phyloP scores from a whole-genome alignment of 1,140 invertebrate species.

The Lerema accius region DNA sequence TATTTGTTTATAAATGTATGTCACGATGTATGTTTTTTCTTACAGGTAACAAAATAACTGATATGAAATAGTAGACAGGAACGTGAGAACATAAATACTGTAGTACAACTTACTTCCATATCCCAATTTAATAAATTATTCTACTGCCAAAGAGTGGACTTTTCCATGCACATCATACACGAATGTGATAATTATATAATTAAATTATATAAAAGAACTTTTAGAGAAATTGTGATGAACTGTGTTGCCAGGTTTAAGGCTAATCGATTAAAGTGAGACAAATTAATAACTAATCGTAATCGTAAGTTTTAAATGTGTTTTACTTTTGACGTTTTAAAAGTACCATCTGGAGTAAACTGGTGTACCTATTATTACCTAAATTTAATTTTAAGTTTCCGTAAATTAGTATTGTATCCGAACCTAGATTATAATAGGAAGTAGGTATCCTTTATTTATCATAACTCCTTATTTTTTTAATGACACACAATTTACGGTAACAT shows the following conservation, averaged over 20 bases:
- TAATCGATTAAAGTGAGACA: not conserved
- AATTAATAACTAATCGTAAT: not conserved
- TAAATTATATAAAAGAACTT: conserved; percentile 15
- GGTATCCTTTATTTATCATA: no score
- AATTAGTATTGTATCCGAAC: no score
- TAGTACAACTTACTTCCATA: conserved; percentile 75
- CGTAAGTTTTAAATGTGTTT: not conserved
- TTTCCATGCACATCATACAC: conserved; percentile 48
- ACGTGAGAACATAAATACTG: conserved; percentile 49
- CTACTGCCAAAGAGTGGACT: conserved; percentile 54
- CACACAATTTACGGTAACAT: no score
- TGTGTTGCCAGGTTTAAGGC: not conserved
- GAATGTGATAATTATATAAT: conserved; percentile 53
- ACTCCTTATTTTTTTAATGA: no score
- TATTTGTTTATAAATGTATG: no score
- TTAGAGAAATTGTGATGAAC: conserved; percentile 18
- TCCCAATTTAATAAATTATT: conserved; percentile 47
- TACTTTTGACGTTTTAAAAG: not conserved
- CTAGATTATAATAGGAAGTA: no score
- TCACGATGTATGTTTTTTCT: no score
- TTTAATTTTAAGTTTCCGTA: no score
- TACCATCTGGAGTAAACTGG: no score
- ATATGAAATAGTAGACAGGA: conserved; percentile 41
- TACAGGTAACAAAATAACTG: conserved; percentile 57
- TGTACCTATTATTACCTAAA: no score